Conservation (phyloP, 1,140 invertebrate genomes). For the Eurosta solidaginis region DNA sequence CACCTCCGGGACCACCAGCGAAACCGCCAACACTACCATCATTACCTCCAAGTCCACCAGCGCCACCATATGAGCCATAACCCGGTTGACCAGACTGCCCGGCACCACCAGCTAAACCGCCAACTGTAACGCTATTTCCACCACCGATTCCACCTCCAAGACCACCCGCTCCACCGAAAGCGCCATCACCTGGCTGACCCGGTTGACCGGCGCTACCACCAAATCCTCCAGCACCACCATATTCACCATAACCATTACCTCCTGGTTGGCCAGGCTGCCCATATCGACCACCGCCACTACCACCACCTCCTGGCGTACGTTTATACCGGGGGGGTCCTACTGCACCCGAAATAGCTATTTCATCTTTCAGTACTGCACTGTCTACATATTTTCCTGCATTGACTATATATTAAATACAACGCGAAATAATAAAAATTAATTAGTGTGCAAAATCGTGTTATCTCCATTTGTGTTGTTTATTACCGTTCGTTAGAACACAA, state of each 20-base stretch:
- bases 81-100: slow-evolving; percentile 35
- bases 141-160: slow-evolving; percentile 36
- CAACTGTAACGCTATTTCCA: slow-evolving; percentile 38
- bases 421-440: neutral
- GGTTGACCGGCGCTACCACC: slow-evolving; percentile 34
- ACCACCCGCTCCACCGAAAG: slow-evolving; percentile 38
- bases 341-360: neutral
- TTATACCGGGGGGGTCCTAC: neutral
- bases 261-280: neutral
- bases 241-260: neutral
- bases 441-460: neutral
- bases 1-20: slow-evolving; percentile 56
- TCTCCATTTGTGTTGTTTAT: neutral
- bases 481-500: neutral
- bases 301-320: neutral
- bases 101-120: neutral
- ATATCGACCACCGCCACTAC: neutral
- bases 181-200: slow-evolving; percentile 44
- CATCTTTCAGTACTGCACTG: neutral
- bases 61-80: slow-evolving; percentile 34
- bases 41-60: slow-evolving; percentile 17
- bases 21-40: slow-evolving; percentile 38
- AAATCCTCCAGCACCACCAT: neutral
- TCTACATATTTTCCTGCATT: neutral
- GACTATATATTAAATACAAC: neutral